phyloP scores from a whole-genome alignment of 2,797 vertebrate species.

The Propithecus deckenii region DNA sequence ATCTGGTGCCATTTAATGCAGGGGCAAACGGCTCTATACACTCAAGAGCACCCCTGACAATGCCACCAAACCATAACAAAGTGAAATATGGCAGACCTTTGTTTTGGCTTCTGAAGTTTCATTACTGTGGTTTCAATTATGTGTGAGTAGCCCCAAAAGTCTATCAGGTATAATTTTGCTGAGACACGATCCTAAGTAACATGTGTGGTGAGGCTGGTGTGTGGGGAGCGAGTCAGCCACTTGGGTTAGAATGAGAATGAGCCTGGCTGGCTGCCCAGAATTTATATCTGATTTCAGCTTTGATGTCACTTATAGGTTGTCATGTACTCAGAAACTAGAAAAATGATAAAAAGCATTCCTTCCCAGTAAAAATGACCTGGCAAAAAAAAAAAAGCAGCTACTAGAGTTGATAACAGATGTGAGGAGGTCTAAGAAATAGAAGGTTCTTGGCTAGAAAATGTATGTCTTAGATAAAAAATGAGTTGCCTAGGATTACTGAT shows the following conservation, averaged over 20 bases:
- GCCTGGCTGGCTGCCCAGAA: background rate
- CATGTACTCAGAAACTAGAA: background rate
- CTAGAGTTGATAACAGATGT: background rate
- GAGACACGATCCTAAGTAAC: background rate
- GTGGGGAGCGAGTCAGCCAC: background rate
- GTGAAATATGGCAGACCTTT: background rate
- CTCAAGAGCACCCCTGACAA: background rate
- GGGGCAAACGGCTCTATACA: background rate
- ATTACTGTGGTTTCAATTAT: background rate
- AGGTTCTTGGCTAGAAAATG: slow-evolving; percentile 7
- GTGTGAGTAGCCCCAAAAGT: background rate
- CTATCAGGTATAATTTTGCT: background rate
- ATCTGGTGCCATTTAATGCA: background rate
- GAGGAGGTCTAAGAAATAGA: background rate
- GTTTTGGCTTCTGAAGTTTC: background rate
- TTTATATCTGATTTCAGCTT: background rate
- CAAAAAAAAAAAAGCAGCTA: background rate
- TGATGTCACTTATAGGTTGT: background rate
- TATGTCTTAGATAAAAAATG: background rate
- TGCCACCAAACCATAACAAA: background rate
- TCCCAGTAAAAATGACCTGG: slow-evolving; percentile 23
- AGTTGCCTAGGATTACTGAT: background rate
- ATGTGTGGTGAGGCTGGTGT: background rate
- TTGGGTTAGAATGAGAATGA: background rate
- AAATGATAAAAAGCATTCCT: slow-evolving; percentile 6